These are phyloP conservation scores for Aphelenchoides fujianensis DNA, from an alignment of 1,140 invertebrate genomes.

Conservation along the genomic window DNA sequence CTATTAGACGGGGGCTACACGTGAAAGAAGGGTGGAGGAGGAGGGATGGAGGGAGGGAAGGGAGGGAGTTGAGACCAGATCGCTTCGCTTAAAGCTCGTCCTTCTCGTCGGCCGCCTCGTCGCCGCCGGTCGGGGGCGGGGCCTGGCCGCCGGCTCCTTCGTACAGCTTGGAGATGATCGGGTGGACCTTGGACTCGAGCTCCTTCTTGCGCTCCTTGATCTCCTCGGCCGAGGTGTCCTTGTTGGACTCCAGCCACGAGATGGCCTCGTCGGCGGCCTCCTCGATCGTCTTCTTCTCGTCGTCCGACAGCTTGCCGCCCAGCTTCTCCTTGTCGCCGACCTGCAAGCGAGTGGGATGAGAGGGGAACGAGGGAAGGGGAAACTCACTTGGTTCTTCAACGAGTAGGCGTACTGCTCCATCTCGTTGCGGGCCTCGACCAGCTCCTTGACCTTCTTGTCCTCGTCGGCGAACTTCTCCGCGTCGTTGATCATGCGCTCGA, in stretches of 20 bases:
- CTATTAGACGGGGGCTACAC: no score
- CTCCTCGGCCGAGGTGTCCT: slow-evolving; percentile 86
- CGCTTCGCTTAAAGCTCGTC: slow-evolving; percentile 54
- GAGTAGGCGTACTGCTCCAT: slow-evolving; percentile 96
- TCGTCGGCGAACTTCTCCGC: slow-evolving; percentile 98
- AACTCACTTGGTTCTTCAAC: slow-evolving; percentile 84
- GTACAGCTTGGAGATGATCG: slow-evolving; percentile 91
- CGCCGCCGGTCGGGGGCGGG: slow-evolving; percentile 67
- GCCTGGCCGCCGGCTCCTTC: slow-evolving; percentile 77
- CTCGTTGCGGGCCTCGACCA: slow-evolving; percentile 85
- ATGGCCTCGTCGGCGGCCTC: slow-evolving; percentile 90
- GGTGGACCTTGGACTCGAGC: slow-evolving; percentile 88
- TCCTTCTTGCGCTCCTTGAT: slow-evolving; percentile 96
- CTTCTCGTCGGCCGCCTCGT: slow-evolving; percentile 55
- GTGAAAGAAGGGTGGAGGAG: neutral
- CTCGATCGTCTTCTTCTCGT: slow-evolving; percentile 93
- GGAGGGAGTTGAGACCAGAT: neutral
- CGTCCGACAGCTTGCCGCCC: slow-evolving; percentile 81
- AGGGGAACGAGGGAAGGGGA: neutral
- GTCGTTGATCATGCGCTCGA: slow-evolving; percentile 96
- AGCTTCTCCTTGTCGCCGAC: slow-evolving; percentile 95
- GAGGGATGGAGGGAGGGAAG: neutral
- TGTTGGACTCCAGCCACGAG: slow-evolving; percentile 94
- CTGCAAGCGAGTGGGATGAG: no score
- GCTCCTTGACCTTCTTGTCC: slow-evolving; percentile 93